These are phyloP conservation scores for Andrena chrysosceles DNA, from an alignment of 2,888 invertebrate genomes.

Conservation along the genomic window DNA sequence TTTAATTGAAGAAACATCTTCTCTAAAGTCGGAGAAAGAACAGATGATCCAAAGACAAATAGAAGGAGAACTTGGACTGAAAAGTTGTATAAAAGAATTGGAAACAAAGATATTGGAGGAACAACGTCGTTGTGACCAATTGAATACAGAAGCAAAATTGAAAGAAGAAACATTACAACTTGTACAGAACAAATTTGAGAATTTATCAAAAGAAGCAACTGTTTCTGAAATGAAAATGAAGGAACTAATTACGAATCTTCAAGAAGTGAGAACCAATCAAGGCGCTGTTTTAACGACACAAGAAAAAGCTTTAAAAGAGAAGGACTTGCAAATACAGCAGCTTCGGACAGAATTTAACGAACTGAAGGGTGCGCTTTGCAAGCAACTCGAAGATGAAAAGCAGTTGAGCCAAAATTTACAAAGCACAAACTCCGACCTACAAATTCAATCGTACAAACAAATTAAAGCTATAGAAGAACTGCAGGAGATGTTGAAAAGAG, in stretches of 20 bases:
- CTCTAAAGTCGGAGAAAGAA: slow-evolving; percentile 53
- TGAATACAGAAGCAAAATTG: slow-evolving; percentile 63
- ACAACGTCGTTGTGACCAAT: slow-evolving; percentile 36
- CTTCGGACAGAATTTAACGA: slow-evolving; percentile 59
- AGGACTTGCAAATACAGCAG: slow-evolving; percentile 54
- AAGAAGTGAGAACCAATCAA: slow-evolving; percentile 74
- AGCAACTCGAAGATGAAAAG: slow-evolving; percentile 60
- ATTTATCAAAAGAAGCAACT: slow-evolving; percentile 51
- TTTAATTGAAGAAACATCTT: slow-evolving; percentile 52
- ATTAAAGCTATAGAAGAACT: slow-evolving; percentile 53
- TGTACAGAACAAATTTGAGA: slow-evolving; percentile 66
- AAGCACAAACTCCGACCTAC: slow-evolving; percentile 43
- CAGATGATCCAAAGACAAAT: slow-evolving; percentile 21
- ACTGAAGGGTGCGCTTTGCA: slow-evolving; percentile 43
- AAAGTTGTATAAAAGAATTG: slow-evolving; percentile 25
- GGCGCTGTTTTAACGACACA: slow-evolving; percentile 73
- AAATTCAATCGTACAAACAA: slow-evolving; percentile 54
- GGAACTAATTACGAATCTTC: slow-evolving; percentile 74
- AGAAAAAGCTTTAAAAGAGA: slow-evolving; percentile 73
- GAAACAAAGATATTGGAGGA: slow-evolving; percentile 34
- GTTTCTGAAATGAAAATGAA: slow-evolving; percentile 73
- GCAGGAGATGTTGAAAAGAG: slow-evolving; percentile 50
- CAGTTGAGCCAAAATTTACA: slow-evolving; percentile 33
- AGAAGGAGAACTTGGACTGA: slow-evolving; percentile 21
- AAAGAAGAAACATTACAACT: slow-evolving; percentile 68